phyloP scores from a whole-genome alignment of 2,113 vertebrate genomes.

The Perognathus longimembris region DNA sequence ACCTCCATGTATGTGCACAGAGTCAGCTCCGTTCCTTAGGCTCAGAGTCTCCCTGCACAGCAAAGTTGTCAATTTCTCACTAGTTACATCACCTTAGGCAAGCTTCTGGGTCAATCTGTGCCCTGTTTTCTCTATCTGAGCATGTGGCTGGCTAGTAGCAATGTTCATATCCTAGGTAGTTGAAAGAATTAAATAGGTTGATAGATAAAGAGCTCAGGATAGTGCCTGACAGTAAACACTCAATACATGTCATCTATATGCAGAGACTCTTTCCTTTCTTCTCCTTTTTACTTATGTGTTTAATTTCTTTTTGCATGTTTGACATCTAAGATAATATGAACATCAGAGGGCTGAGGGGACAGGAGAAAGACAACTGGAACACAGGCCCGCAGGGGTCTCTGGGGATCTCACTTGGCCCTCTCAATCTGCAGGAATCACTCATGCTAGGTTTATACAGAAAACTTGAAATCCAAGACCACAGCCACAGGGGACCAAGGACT shows the following conservation, averaged over 20 bases:
- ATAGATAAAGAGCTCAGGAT: not conserved
- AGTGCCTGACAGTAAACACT: not conserved
- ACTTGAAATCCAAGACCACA: conserved; percentile 52
- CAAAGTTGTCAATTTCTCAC: not conserved
- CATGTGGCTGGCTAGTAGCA: not conserved
- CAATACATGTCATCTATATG: not conserved
- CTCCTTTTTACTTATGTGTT: not conserved
- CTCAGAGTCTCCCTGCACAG: not conserved
- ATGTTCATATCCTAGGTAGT: not conserved
- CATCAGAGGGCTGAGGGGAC: not conserved
- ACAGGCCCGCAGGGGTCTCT: not conserved
- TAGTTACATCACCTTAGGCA: not conserved
- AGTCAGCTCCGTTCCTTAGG: not conserved
- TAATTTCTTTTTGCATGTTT: not conserved
- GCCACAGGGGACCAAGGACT: not conserved
- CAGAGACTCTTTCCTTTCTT: not conserved
- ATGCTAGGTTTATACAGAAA: not conserved
- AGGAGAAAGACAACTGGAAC: not conserved
- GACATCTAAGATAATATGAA: not conserved
- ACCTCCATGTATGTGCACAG: not conserved
- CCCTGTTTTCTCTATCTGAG: conserved; percentile 23
- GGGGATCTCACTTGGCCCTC: not conserved
- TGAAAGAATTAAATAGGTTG: not conserved
- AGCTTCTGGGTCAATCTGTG: not conserved
- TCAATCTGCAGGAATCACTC: not conserved